Conservation (phyloP, 92 coral and sea anemone species). For the Muricea muricata region DNA sequence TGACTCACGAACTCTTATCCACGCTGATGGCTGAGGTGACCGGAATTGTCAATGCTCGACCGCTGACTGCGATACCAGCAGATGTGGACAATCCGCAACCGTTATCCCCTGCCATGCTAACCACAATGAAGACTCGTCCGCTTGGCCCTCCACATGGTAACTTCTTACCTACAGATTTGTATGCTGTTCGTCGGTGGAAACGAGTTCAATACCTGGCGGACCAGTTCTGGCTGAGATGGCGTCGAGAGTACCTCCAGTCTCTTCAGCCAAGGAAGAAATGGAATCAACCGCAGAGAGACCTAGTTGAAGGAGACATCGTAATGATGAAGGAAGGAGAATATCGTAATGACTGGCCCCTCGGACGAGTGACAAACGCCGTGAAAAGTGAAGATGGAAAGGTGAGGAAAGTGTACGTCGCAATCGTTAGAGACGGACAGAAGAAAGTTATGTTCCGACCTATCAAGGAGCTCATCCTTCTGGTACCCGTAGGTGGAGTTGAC, state of each 20-base stretch:
- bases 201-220: too few species aligned
- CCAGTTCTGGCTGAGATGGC: too few species aligned
- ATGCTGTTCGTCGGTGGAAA: slow-evolving; percentile 33
- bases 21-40: slow-evolving; percentile 15
- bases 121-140: too few species aligned
- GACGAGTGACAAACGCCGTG: slow-evolving; percentile 50
- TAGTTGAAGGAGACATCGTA: slow-evolving; percentile 42
- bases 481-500: not conserved
- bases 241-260: slow-evolving; percentile 50
- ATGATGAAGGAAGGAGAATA: slow-evolving; percentile 47
- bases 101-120: slow-evolving; percentile 4
- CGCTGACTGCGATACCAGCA: slow-evolving; percentile 2
- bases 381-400: slow-evolving; percentile 53
- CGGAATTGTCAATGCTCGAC: slow-evolving; percentile 17
- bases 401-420: slow-evolving; percentile 47
- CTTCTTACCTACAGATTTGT: slow-evolving; percentile 10
- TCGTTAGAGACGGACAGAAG: slow-evolving; percentile 38
- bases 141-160: slow-evolving; percentile 10
- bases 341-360: slow-evolving; percentile 61
- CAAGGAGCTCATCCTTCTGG: slow-evolving; percentile 47
- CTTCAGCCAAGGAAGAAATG: slow-evolving; percentile 41
- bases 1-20: slow-evolving; percentile 19
- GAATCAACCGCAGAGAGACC: slow-evolving; percentile 37
- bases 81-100: slow-evolving; percentile 8
- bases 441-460: slow-evolving; percentile 47